These are phyloP conservation scores for Dryomyza anilis DNA, from an alignment of 2,888 invertebrate genomes.

Conservation along the genomic window DNA sequence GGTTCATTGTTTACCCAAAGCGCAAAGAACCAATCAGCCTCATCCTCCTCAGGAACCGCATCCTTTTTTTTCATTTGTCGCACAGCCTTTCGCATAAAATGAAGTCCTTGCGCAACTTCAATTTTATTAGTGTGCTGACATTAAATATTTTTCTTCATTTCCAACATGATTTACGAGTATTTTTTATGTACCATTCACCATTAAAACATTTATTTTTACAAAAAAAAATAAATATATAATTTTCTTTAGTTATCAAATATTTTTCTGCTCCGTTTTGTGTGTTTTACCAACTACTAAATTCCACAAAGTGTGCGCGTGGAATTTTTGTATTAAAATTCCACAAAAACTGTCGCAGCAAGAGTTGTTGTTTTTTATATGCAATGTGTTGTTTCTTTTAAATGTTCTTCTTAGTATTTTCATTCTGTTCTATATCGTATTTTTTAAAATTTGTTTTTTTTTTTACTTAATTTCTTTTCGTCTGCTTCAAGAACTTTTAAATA, in stretches of 20 bases:
- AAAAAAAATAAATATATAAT: too few relatives aligned
- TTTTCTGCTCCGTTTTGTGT: neutral
- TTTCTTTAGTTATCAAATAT: too few relatives aligned
- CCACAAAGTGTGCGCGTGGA: neutral
- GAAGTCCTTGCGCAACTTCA: neutral
- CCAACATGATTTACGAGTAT: neutral
- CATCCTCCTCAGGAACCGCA: neutral
- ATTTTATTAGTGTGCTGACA: neutral
- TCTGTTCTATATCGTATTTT: neutral
- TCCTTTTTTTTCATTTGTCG: neutral
- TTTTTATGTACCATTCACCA: neutral
- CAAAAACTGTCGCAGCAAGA: neutral
- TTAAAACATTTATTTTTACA: neutral
- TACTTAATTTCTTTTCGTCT: neutral
- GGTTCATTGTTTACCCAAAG: too few relatives aligned
- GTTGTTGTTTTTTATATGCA: too few relatives aligned
- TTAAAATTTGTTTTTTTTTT: neutral
- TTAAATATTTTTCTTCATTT: neutral
- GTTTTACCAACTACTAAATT: neutral
- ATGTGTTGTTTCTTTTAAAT: neutral
- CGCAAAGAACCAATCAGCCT: neutral
- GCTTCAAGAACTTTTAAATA: neutral
- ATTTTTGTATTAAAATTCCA: slow-evolving; percentile 12
- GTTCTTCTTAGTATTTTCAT: neutral
- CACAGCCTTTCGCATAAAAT: neutral